Evolutionary conservation across 1,140 invertebrate genomes (phyloP).

Genomic region (Lerema accius): DNA sequence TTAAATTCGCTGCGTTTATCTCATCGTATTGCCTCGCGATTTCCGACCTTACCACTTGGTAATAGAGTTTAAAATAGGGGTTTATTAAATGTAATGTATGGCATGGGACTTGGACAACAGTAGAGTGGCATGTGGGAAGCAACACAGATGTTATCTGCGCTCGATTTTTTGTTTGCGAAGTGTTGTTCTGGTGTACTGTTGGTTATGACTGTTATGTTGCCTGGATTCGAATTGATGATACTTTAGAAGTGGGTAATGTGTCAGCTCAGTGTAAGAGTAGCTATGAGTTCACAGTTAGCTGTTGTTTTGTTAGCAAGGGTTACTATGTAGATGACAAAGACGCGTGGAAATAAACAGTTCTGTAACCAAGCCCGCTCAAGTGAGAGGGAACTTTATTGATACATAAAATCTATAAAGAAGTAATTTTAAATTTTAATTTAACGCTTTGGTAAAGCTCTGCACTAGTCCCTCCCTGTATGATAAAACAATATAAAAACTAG

Average conservation of each 20-base stretch:
- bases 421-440: no score
- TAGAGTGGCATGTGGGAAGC: conserved; percentile 1
- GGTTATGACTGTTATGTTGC: not conserved
- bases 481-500: no score
- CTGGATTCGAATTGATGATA: not conserved
- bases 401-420: no score
- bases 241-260: not conserved
- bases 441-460: no score
- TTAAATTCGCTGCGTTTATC: not conserved
- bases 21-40: not conserved
- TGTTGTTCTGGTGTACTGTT: not conserved
- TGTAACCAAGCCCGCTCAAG: no score
- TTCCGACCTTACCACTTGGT: not conserved
- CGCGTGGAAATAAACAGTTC: no score
- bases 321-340: no score
- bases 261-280: not conserved
- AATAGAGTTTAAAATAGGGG: not conserved
- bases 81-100: no score
- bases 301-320: no score
- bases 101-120: not conserved
- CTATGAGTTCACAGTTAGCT: no score
- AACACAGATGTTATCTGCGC: conserved; percentile 3
- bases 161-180: conserved; percentile 1
- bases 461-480: no score
- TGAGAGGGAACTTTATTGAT: no score